Evolutionary conservation across 2,797 vertebrate species (phyloP), one percentile per base, ranked within the genome.

Genomic region (Sebastes cheni): DNA sequence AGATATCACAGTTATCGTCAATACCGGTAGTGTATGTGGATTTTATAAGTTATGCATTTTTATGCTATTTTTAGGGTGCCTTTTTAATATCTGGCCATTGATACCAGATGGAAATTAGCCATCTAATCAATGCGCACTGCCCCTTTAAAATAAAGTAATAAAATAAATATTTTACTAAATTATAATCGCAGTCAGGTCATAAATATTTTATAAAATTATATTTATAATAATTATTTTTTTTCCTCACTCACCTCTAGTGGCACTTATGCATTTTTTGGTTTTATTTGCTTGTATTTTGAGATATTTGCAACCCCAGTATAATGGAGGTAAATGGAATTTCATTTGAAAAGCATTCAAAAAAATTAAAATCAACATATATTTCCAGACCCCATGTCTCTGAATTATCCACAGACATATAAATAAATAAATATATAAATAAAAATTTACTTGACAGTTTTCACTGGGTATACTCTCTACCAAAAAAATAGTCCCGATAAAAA

Each of bases 1-100:
- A 22, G 1, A 22, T 60, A 60, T 60, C 14, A 8, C 0, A 0
- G 5, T 64, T 61, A 14, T 23, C 0, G 3, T 2, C 2, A 64
- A 22, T 34, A 59, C 25, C 27, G 30, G 1, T 36, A 4, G 25
- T 58, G 32, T 42, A 8, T 46, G 1, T 39, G 2, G 2, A 58
- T 46, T 42, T 0, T 27, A 22, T 22, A 23, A n/a, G 6, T 39
- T 2, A 25, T 67, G 1, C 6, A 4, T 61, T 54, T 67, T 23
- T 20, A 25, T 60, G 7, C 2, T 3, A 16, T 22, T 39, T 39
- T n/a, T 6, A 10, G 0, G 14, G 2, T 1, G 4, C 8, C 22
- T 56, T 39, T 55, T 55, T 39, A 39, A 42, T n/a, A 56, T 66
- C 18, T 32, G 39, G 7, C 36, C 36, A 14, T 39, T 39, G 36